Percentiles rank a stretch among this genome's conserved stretches.
These are phyloP conservation scores for Lottia scabra DNA, from an alignment of 2,888 invertebrate species.

Conservation along the genomic window DNA sequence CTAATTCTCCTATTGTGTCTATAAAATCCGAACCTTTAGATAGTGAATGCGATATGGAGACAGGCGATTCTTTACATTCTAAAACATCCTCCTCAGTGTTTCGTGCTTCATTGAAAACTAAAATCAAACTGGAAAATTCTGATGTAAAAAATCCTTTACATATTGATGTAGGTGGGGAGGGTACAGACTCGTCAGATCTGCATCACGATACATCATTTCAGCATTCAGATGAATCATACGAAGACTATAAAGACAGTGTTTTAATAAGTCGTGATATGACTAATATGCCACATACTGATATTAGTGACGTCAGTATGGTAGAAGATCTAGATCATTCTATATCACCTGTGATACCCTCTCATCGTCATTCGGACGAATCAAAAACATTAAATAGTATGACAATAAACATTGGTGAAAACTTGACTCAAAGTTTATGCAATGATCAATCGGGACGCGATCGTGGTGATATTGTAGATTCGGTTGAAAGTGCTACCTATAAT, in stretches of 20 bases:
- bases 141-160: background rate
- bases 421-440: background rate
- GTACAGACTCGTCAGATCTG: background rate
- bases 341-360: background rate
- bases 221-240: background rate
- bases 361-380: background rate
- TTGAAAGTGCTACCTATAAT: background rate
- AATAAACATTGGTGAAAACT: background rate
- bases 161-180: background rate
- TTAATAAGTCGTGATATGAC: background rate
- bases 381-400: background rate
- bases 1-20: constrained; percentile 9
- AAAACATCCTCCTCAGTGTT: background rate
- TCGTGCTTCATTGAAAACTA: background rate
- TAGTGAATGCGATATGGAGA: background rate
- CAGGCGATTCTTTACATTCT: background rate
- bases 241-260: constrained; percentile 2
- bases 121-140: background rate
- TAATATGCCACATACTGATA: background rate
- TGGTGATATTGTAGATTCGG: background rate
- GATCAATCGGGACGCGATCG: background rate
- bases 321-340: background rate
- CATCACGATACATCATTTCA: background rate
- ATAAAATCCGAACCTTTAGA: constrained; percentile 18
- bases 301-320: background rate